These are phyloP conservation scores for Notarius lentiginosus DNA, from an alignment of 2,113 vertebrate genomes.

Conservation along the genomic window DNA sequence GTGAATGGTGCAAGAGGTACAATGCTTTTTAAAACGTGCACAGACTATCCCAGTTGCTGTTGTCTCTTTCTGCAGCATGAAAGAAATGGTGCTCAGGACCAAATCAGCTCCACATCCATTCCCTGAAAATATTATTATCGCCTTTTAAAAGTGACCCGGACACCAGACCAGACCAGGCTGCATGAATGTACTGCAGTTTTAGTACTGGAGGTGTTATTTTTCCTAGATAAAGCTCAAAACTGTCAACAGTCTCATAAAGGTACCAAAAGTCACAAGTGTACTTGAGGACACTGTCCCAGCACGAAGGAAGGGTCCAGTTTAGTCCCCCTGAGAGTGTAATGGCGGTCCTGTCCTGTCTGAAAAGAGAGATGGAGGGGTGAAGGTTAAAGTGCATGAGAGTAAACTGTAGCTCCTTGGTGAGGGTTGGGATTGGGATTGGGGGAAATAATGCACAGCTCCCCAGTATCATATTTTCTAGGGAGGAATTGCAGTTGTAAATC, in stretches of 20 bases:
- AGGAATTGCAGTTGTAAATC: background rate
- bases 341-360: background rate
- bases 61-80: background rate
- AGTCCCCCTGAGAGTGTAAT: background rate
- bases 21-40: no score
- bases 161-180: no score
- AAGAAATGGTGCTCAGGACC: background rate
- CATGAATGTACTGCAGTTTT: no score
- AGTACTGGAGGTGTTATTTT: background rate
- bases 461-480: background rate
- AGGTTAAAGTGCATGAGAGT: background rate
- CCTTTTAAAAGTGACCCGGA: background rate
- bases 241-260: background rate
- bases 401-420: background rate
- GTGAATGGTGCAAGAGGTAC: no score
- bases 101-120: no score
- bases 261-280: background rate
- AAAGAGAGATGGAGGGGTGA: background rate
- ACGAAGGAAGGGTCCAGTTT: background rate
- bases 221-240: no score
- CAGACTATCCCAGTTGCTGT: no score
- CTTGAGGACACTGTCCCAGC: background rate
- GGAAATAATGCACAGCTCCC: background rate
- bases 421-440: background rate
- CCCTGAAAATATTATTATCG: background rate